phyloP scores from a whole-genome alignment of 1,140 invertebrate species.

The Aphaenogaster floridana region DNA sequence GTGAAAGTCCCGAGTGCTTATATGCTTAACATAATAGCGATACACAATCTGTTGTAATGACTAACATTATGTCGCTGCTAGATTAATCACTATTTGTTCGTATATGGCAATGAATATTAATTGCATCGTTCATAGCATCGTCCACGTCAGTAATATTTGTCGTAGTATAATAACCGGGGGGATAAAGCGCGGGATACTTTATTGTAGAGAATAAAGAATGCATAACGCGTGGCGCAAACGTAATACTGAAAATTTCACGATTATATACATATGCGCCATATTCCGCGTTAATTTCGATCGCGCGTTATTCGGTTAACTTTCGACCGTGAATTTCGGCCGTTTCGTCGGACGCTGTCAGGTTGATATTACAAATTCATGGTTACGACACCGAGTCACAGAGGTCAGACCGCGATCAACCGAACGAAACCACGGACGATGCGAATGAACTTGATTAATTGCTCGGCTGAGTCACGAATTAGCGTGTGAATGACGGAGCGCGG shows the following conservation, averaged over 20 bases:
- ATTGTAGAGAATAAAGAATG: neutral
- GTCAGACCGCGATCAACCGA: neutral
- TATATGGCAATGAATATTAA: neutral
- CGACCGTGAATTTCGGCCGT: neutral
- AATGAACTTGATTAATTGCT: constrained; percentile 79
- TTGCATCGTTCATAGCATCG: neutral
- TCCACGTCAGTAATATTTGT: neutral
- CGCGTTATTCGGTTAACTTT: neutral
- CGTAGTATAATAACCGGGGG: neutral
- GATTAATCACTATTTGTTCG: neutral
- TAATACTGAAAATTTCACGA: neutral
- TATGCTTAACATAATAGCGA: neutral
- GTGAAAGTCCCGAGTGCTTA: constrained; percentile 3
- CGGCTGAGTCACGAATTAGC: constrained; percentile 79
- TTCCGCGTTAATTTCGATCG: neutral
- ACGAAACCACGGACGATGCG: constrained; percentile 65
- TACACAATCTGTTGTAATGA: neutral
- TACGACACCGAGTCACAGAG: neutral
- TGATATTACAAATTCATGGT: constrained; percentile 10
- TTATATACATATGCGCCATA: neutral
- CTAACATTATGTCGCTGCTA: neutral
- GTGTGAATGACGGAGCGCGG: constrained; percentile 68
- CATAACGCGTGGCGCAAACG: neutral
- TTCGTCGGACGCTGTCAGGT: neutral
- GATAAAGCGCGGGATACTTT: neutral